Conservation (phyloP, 2,797 vertebrate genomes). For the Etheostoma perlongum region DNA sequence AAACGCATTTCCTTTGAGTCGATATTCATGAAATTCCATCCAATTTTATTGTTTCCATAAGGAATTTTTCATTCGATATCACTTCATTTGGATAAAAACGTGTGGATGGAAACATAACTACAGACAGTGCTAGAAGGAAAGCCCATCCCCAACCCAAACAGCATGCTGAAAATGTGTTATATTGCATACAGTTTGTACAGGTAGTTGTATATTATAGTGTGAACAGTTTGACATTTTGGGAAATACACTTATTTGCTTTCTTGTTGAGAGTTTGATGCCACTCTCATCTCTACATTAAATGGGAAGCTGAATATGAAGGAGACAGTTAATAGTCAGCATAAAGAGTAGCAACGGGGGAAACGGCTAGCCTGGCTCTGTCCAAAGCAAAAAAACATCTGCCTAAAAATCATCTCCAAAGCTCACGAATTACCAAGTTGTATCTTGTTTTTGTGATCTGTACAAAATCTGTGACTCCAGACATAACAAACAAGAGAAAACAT, state of each 20-base stretch:
- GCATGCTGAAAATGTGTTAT: neutral
- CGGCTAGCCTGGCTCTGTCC: neutral
- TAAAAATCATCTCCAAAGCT: neutral
- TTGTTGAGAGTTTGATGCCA: neutral
- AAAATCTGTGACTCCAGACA: neutral
- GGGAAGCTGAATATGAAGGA: neutral
- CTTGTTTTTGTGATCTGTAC: neutral
- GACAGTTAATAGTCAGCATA: neutral
- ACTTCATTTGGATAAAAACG: too few relatives aligned
- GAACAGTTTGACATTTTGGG: neutral
- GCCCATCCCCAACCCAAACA: neutral
- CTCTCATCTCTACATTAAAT: neutral
- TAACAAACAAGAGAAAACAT: neutral
- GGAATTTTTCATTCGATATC: too few relatives aligned
- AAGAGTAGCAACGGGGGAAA: neutral
- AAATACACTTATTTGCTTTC: slow-evolving; percentile 1
- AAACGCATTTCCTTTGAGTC: too few relatives aligned
- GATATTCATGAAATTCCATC: too few relatives aligned
- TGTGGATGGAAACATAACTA: too few relatives aligned
- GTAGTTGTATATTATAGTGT: neutral
- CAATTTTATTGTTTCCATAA: too few relatives aligned
- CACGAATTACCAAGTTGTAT: neutral
- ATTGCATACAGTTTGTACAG: neutral
- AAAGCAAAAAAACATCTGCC: neutral
- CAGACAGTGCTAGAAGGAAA: slow-evolving; percentile 6